Base-by-base conservation (phyloP, 1,140 invertebrate genomes). In the Cydia splendana region DNA sequence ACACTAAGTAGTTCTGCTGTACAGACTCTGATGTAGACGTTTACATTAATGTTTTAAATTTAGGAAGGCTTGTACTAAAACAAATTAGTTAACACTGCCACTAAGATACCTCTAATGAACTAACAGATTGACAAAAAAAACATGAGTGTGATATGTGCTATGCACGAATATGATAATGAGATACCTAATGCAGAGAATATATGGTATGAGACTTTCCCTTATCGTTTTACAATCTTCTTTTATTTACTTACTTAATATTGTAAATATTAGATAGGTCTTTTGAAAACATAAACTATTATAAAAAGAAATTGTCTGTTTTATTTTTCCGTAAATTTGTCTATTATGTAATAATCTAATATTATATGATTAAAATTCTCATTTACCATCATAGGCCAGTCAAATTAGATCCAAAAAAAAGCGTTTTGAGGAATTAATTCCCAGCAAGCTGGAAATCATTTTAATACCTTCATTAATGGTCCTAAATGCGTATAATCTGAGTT, bases 201-300 rank as follows among this genome's bases (percentile, higher is more conserved):
- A 42, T 10, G 7, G 38, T 42, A 42, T 42, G 9, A 42, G 38
- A 42, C 7, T 10, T 10, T 42, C 38, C 1, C 9, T 42, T 42
- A 42, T 42, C 7, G 38, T 42, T 10, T 10, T 42, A 42, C 0
- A n/a, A n/a, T 18, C n/a, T n/a, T 53, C n/a, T n/a, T 53, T 18
- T 53, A 18, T 53, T 53, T 53, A 13, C 45, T 10, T 62, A 62
- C 20, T 62, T 62, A 62, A 18, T 71, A 71, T 71, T 71, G 67
- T 71, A 71, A 71, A 71, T 71, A 71, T 71, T 71, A 71, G 67
- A 18, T 71, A 71, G 67, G 34, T 71, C 20, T 38, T 20, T 42
- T 18, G 6, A 38, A 71, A 45, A 71, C 30, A 71, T 71, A 71
- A 38, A 71, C 2, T 71, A 71, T 38, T 71, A 42, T 9, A 38